Evolutionary conservation across 2,888 invertebrate genomes (phyloP).

Genomic region (Halictus ligatus): DNA sequence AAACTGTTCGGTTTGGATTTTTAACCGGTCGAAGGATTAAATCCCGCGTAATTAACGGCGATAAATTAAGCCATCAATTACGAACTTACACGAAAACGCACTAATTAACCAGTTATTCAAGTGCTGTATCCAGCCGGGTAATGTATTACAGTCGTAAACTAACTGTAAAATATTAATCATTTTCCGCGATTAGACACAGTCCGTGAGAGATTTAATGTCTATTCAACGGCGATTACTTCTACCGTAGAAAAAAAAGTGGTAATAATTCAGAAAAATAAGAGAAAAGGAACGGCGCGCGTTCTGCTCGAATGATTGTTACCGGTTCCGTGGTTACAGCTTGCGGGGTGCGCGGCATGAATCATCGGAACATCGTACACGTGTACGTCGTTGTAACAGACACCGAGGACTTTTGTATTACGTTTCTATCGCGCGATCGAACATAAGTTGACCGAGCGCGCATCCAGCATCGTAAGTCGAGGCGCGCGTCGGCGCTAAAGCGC

Average conservation of each 20-base stretch:
- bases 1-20: background rate
- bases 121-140: background rate
- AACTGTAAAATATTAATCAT: constrained; percentile 1
- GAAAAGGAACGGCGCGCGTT: background rate
- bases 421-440: constrained; percentile 11
- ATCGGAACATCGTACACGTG: background rate
- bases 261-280: background rate
- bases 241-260: background rate
- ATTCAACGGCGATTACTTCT: background rate
- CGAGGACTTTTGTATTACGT: background rate
- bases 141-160: background rate
- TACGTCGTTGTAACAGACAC: background rate
- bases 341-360: background rate
- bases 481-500: constrained; percentile 3
- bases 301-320: background rate
- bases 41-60: background rate
- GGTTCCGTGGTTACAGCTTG: background rate
- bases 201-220: background rate
- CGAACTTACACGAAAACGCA: background rate
- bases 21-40: background rate
- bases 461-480: constrained; percentile 7
- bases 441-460: background rate
- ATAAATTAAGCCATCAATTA: background rate
- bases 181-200: background rate
- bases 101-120: background rate